These are phyloP conservation scores for Platorchestia sp. DNA, from an alignment of 1,140 invertebrate species.

Conservation along the genomic window DNA sequence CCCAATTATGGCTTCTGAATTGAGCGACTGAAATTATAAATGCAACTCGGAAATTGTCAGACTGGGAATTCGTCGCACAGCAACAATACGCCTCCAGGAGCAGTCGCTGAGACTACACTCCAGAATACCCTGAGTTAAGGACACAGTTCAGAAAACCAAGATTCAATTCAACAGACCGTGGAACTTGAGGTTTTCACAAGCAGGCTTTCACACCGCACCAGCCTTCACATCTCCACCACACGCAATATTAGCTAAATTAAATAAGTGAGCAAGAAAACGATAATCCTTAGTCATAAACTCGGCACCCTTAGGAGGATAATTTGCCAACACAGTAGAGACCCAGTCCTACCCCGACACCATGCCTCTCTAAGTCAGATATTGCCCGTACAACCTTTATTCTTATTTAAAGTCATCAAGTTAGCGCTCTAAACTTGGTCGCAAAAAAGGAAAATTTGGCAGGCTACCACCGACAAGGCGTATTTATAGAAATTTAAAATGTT, in stretches of 20 bases:
- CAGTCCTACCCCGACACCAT: background rate
- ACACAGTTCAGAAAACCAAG: background rate
- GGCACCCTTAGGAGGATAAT: background rate
- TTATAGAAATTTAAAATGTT: no score
- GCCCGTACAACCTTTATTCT: background rate
- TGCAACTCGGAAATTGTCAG: no score
- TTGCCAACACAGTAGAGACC: background rate
- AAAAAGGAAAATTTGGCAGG: no score
- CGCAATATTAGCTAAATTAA: background rate
- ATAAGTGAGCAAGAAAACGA: background rate
- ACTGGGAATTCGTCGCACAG: no score
- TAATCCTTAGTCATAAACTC: background rate
- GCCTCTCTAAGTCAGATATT: background rate
- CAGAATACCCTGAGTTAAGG: background rate
- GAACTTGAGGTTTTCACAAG: no score
- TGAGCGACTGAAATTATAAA: no score
- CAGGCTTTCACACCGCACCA: no score
- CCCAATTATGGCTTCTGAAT: no score
- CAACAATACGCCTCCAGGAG: background rate
- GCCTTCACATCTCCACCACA: background rate
- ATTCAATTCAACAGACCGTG: background rate
- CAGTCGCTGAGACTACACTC: background rate
- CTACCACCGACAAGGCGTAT: no score
- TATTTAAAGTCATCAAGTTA: background rate
- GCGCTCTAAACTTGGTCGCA: no score